These are phyloP conservation scores for Oenanthe oenanthe DNA, from an alignment of 2,113 vertebrate genomes.

Conservation along the genomic window DNA sequence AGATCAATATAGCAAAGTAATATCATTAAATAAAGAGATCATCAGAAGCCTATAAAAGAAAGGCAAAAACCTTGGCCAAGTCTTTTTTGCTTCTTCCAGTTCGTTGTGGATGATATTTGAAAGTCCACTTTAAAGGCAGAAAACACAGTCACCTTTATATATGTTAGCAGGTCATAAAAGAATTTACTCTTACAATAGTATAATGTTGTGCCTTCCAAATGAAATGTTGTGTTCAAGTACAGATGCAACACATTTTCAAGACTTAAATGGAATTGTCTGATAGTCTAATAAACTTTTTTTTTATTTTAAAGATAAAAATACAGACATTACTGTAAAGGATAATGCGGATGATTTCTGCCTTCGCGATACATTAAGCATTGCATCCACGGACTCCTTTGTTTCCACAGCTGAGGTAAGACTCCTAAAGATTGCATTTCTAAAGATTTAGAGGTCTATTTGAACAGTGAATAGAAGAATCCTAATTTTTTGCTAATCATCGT, in stretches of 20 bases:
- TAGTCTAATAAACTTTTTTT: neutral
- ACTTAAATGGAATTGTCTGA: neutral
- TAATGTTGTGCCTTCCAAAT: neutral
- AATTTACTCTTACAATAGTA: neutral
- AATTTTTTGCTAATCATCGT: neutral
- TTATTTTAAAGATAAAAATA: constrained; percentile 80
- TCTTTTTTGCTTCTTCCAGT: neutral
- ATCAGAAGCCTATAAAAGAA: neutral
- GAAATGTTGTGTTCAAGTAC: neutral
- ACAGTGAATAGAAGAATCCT: neutral
- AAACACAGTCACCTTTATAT: neutral
- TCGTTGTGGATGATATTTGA: neutral
- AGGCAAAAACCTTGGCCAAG: neutral
- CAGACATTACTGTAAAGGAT: constrained; percentile 78
- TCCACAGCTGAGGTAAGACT: constrained; percentile 90
- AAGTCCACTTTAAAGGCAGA: neutral
- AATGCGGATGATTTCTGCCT: constrained; percentile 81
- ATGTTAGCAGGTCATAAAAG: neutral
- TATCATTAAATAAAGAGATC: neutral
- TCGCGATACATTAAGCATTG: constrained; percentile 86
- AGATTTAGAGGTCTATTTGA: neutral
- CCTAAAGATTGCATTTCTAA: neutral
- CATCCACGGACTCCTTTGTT: constrained; percentile 91
- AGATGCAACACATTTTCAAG: neutral
- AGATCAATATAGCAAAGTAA: neutral